Evolutionary conservation across 2,113 vertebrate genomes (phyloP), one percentile per base, ranked within the genome.

Genomic region (Eurystomus gularis): DNA sequence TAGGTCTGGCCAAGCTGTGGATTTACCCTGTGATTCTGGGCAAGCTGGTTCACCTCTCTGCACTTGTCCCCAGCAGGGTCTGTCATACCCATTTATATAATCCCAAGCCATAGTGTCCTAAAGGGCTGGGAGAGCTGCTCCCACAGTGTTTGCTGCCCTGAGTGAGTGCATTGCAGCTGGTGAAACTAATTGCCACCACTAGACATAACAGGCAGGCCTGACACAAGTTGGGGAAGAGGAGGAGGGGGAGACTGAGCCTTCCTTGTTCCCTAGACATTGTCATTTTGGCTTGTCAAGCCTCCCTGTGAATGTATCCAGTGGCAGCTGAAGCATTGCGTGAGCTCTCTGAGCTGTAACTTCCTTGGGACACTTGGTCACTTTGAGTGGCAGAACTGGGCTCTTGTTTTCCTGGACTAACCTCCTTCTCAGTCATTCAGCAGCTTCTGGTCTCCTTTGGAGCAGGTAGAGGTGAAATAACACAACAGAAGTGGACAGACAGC

Each of bases 111-210:
- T 40, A 31, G 24, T 1, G 0, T 10, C 54, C 52, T 48, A 4
- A 16, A 70, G 69, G 31, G 28, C 31, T 66, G 58, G 66, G 42
- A 82, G 58, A 69, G 29, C 44, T 75, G 71, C 37, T 86, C 39
- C 49, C 40, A 18, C 0, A 0, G 44, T n/a, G 29, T 35, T 76
- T 46, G 25, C 37, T 37, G 37, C 60, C 6, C 1, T 5, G 40
- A 33, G 23, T 8, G 5, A 35, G 68, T 52, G 15, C 13, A 2
- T 31, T 0, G 3, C 70, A 76, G 55, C 83, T 95, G 76, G 42
- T 70, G 73, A 75, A 82, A 71, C 19, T 29, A 24, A 66, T 90
- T 64, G 51, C 26, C 39, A 60, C 55, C 52, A 52, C 21, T 39
- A 39, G 33, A 55, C 62, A 29, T 26, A 58, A 80, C 2, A 2